Percentiles rank a stretch among this genome's conserved stretches.
Evolutionary conservation across 2,888 invertebrate genomes (phyloP).

Genomic region (Phortica okadai): DNA sequence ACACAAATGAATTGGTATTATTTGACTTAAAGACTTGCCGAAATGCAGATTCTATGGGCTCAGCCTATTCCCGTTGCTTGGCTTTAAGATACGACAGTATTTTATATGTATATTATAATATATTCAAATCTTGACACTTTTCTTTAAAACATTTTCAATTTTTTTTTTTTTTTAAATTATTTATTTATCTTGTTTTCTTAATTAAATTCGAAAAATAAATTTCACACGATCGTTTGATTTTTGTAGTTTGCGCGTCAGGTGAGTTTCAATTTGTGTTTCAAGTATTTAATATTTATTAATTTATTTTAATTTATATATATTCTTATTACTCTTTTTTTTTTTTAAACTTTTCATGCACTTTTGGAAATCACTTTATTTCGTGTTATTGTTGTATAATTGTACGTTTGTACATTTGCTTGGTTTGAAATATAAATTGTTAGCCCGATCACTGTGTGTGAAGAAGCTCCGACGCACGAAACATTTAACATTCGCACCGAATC

Average conservation of each 20-base stretch:
- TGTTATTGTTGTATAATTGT: not conserved
- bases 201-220: not conserved
- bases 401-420: not conserved
- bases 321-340: not conserved
- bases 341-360: not conserved
- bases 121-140: not conserved
- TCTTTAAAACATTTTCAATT: not conserved
- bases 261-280: not conserved
- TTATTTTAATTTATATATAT: not conserved
- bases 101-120: too few species aligned
- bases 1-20: conserved; percentile 26
- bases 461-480: not conserved
- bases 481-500: not conserved
- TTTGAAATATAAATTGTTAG: not conserved
- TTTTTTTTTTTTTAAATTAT: not conserved
- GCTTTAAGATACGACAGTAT: too few species aligned
- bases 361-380: not conserved
- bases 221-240: not conserved
- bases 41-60: not conserved
- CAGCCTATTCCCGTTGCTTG: not conserved
- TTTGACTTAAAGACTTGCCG: not conserved
- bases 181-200: not conserved
- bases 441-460: not conserved
- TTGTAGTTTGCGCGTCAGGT: not conserved
- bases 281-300: too few species aligned